phyloP scores from a whole-genome alignment of 2,888 invertebrate genomes.

The Linyphia triangularis region DNA sequence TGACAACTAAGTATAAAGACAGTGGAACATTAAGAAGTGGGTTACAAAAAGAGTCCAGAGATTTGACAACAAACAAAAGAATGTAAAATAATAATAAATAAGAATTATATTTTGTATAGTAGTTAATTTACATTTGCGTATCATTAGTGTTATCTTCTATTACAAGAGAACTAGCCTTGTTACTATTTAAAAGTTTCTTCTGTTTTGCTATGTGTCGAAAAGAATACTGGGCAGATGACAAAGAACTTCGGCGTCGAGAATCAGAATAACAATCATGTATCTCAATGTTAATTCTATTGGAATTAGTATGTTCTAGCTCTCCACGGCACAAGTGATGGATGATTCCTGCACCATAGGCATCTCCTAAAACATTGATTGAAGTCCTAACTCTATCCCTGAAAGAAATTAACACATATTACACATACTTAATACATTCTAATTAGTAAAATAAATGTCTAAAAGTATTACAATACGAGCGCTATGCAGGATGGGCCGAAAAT shows the following conservation, averaged over 20 bases:
- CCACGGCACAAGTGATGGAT: slow-evolving; percentile 81
- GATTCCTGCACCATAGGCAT: slow-evolving; percentile 83
- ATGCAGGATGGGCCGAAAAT: too few species aligned
- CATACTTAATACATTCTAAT: background rate
- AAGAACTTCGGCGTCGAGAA: slow-evolving; percentile 16
- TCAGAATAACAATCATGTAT: slow-evolving; percentile 45
- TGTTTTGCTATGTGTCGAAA: slow-evolving; percentile 33
- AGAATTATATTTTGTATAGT: too few species aligned
- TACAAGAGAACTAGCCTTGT: background rate
- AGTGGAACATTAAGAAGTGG: too few species aligned
- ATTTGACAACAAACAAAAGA: too few species aligned
- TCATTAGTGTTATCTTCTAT: slow-evolving; percentile 52
- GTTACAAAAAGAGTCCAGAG: too few species aligned
- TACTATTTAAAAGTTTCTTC: slow-evolving; percentile 18
- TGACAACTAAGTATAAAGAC: too few species aligned
- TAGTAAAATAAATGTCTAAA: too few species aligned
- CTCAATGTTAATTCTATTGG: slow-evolving; percentile 68
- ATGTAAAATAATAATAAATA: too few species aligned
- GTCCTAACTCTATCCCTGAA: slow-evolving; percentile 82
- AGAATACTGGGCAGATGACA: slow-evolving; percentile 22
- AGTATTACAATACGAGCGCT: too few species aligned
- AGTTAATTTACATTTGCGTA: slow-evolving; percentile 55
- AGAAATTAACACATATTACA: background rate
- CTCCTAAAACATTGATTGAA: slow-evolving; percentile 83
- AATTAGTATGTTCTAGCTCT: slow-evolving; percentile 80